Percentiles rank a stretch among this genome's conserved stretches.
Conservation (phyloP, 2,113 vertebrate genomes). For the Aix galericulata region DNA sequence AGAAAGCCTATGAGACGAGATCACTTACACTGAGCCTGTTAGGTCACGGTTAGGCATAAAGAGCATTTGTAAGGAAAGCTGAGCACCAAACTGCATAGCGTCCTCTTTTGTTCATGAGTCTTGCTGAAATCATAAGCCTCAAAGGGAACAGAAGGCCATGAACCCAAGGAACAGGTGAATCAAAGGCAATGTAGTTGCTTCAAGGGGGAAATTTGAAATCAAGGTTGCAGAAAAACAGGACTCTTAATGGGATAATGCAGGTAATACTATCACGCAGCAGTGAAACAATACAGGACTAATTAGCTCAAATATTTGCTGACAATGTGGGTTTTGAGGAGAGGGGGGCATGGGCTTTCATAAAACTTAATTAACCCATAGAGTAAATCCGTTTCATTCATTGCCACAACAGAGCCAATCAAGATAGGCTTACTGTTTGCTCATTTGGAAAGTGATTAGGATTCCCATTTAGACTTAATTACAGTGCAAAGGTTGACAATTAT, state of each 20-base stretch:
- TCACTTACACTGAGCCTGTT: not conserved
- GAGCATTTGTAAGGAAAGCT: not conserved
- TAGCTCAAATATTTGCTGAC: constrained; percentile 69
- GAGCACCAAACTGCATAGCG: not conserved
- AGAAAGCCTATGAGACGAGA: not conserved
- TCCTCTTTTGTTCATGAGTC: not conserved
- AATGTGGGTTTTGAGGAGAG: constrained; percentile 14
- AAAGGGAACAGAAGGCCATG: not conserved
- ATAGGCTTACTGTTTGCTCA: constrained; percentile 72
- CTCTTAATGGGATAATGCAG: constrained; percentile 31
- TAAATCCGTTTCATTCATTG: constrained; percentile 74
- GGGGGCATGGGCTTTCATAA: constrained; percentile 50
- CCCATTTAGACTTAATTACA: constrained; percentile 81
- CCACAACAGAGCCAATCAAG: constrained; percentile 66
- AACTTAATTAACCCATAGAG: constrained; percentile 76
- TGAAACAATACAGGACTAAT: constrained; percentile 69
- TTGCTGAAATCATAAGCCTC: constrained; percentile 30
- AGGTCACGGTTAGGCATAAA: not conserved
- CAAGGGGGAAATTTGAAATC: not conserved
- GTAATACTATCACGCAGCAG: constrained; percentile 24
- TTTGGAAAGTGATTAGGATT: constrained; percentile 77
- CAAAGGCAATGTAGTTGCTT: constrained; percentile 23
- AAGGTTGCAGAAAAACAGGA: not conserved
- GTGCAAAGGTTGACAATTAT: constrained; percentile 81
- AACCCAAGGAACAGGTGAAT: constrained; percentile 39